phyloP scores from a whole-genome alignment of 2,797 vertebrate genomes.

The Chiroxiphia lanceolata region DNA sequence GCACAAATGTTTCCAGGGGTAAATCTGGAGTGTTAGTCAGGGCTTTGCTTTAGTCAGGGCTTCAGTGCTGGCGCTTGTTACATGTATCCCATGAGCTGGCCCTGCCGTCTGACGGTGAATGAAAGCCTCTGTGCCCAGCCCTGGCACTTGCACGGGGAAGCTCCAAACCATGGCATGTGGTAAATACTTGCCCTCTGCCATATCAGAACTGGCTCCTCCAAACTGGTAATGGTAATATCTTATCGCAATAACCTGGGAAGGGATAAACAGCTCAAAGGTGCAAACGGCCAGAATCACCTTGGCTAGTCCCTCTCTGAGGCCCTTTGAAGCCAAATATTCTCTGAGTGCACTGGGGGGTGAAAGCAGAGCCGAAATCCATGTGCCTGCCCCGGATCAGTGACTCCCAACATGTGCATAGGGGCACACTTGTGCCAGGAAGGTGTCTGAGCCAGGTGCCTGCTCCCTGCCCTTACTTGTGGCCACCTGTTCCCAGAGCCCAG shows the following conservation, averaged over 20 bases:
- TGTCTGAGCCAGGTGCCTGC: fast-evolving
- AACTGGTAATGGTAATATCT: fast-evolving
- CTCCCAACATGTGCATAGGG: fast-evolving
- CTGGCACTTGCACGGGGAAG: not conserved
- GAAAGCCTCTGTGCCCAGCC: not conserved
- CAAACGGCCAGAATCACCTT: not conserved
- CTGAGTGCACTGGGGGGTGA: not conserved
- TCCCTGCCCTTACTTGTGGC: fast-evolving
- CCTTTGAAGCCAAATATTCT: not conserved
- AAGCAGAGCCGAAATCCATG: not conserved
- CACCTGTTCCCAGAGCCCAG: not conserved
- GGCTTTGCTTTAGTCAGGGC: not conserved
- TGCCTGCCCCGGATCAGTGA: not conserved
- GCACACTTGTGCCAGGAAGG: fast-evolving
- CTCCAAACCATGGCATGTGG: fast-evolving
- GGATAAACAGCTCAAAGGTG: slow-evolving; percentile 17
- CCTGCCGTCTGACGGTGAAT: fast-evolving
- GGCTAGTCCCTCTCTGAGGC: not conserved
- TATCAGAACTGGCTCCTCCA: not conserved
- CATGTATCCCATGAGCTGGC: fast-evolving
- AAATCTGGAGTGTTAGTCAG: not conserved
- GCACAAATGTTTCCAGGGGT: not conserved
- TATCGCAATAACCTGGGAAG: not conserved
- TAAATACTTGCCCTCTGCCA: not conserved
- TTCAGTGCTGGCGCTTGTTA: not conserved